Evolutionary conservation across 1,140 invertebrate species (phyloP).

Genomic region (Lepidurus arcticus): DNA sequence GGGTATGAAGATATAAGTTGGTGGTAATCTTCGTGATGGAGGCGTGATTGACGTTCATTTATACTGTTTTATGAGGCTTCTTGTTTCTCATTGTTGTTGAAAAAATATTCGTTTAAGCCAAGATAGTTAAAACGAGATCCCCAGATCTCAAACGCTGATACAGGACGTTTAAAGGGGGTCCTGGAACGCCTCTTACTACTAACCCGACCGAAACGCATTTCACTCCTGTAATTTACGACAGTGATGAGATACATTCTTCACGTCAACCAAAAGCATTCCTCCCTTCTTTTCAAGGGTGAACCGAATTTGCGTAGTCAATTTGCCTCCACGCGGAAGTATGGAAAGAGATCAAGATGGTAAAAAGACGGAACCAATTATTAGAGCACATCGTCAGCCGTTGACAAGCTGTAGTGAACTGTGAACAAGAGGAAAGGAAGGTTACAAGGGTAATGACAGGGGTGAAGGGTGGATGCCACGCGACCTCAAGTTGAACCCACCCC

Average conservation of each 20-base stretch:
- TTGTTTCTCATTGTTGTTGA: not conserved
- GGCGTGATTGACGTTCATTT: not conserved
- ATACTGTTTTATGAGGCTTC: not conserved
- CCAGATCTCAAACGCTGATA: slow-evolving; percentile 2
- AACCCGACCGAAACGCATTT: not conserved
- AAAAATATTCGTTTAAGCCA: not conserved
- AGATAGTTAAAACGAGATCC: not conserved
- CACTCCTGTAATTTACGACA: not conserved
- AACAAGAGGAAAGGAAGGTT: not conserved
- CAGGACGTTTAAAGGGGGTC: not conserved
- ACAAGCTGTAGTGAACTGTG: not conserved
- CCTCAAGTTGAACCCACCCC: not conserved
- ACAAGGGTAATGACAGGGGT: slow-evolving; percentile 3
- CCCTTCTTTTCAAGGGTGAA: not conserved
- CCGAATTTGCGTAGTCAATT: not conserved
- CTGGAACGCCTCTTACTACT: not conserved
- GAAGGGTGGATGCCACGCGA: not conserved
- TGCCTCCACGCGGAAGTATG: not conserved
- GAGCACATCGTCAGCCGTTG: not conserved
- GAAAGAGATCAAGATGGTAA: not conserved
- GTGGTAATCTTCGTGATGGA: slow-evolving; percentile 5
- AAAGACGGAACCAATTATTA: not conserved
- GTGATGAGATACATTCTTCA: slow-evolving; percentile 15
- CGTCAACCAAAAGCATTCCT: not conserved
- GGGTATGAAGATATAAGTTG: slow-evolving; percentile 7